A percentile compares a stretch with the other conserved stretches of the same genome.
Conservation (phyloP, 1,140 invertebrate genomes). For the Heliconius himera region DNA sequence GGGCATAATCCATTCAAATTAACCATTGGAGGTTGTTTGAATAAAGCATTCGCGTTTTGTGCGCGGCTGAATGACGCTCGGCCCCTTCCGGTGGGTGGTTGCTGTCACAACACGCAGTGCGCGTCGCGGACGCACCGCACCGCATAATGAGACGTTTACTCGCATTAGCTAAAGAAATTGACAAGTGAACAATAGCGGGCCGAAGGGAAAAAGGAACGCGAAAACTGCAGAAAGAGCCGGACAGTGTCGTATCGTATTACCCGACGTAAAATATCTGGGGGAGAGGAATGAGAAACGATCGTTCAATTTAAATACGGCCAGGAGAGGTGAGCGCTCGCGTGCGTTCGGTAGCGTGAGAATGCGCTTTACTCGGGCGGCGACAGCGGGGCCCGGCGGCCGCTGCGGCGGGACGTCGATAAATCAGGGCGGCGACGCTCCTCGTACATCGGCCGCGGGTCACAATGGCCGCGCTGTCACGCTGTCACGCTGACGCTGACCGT, state of each 20-base stretch:
- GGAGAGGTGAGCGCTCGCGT: slow-evolving; percentile 73
- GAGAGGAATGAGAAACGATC: slow-evolving; percentile 79
- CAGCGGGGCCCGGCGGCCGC: slow-evolving; percentile 58
- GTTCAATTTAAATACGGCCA: slow-evolving; percentile 76
- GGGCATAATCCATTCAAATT: slow-evolving; percentile 78
- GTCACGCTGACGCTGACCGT: slow-evolving; percentile 75
- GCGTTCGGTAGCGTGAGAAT: slow-evolving; percentile 80
- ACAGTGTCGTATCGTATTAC: slow-evolving; percentile 81
- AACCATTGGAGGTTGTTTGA: slow-evolving; percentile 73
- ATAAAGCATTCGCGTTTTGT: slow-evolving; percentile 80
- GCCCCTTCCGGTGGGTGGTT: slow-evolving; percentile 80
- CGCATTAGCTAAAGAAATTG: slow-evolving; percentile 82
- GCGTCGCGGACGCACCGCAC: slow-evolving; percentile 76
- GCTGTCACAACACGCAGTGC: slow-evolving; percentile 80
- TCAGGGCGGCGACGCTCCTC: slow-evolving; percentile 64
- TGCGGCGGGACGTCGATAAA: slow-evolving; percentile 74
- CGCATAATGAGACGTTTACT: slow-evolving; percentile 82
- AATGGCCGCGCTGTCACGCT: slow-evolving; percentile 73
- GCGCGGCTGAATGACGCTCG: slow-evolving; percentile 76
- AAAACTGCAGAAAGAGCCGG: slow-evolving; percentile 79
- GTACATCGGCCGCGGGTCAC: slow-evolving; percentile 74
- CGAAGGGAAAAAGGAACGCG: slow-evolving; percentile 73
- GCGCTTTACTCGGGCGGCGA: slow-evolving; percentile 75
- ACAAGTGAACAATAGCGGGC: slow-evolving; percentile 80
- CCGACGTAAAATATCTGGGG: slow-evolving; percentile 80